Conservation (phyloP, 2,888 invertebrate species). For the Ichneumoninae sp. region DNA sequence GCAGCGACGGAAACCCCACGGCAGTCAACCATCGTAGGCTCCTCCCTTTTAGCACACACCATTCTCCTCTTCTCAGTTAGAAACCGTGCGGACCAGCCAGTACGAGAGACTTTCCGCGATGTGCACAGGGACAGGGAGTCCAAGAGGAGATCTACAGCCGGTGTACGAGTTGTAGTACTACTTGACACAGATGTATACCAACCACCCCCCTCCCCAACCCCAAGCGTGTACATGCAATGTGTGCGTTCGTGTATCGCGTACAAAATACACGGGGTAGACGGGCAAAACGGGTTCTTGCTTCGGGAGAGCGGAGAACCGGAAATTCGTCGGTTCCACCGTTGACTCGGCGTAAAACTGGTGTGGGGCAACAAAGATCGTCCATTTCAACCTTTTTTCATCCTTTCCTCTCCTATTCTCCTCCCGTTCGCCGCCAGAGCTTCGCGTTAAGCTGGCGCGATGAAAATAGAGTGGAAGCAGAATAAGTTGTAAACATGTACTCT, state of each 20-base stretch:
- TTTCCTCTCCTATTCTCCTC: background rate
- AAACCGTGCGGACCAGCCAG: background rate
- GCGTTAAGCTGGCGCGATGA: background rate
- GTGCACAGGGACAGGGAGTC: constrained; percentile 11
- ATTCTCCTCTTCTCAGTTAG: constrained; percentile 42
- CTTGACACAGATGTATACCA: constrained; percentile 17
- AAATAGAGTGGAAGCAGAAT: background rate
- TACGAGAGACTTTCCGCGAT: constrained; percentile 26
- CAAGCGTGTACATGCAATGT: background rate
- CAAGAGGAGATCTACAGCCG: constrained; percentile 15
- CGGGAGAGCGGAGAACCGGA: constrained; percentile 55
- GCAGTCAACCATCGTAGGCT: constrained; percentile 44
- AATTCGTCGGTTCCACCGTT: constrained; percentile 69
- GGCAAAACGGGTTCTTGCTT: constrained; percentile 15
- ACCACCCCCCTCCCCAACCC: background rate
- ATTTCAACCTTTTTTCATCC: constrained; percentile 25
- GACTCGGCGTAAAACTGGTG: constrained; percentile 56
- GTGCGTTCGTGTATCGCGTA: constrained; percentile 1
- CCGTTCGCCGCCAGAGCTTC: background rate
- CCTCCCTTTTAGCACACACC: constrained; percentile 46
- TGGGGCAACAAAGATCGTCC: constrained; percentile 63
- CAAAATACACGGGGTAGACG: background rate
- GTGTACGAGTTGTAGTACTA: constrained; percentile 13
- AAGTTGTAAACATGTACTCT: background rate
- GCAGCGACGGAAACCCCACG: constrained; percentile 18